Conservation (phyloP, 2,113 vertebrate species). For the Rhinopomastus cyanomelas region DNA sequence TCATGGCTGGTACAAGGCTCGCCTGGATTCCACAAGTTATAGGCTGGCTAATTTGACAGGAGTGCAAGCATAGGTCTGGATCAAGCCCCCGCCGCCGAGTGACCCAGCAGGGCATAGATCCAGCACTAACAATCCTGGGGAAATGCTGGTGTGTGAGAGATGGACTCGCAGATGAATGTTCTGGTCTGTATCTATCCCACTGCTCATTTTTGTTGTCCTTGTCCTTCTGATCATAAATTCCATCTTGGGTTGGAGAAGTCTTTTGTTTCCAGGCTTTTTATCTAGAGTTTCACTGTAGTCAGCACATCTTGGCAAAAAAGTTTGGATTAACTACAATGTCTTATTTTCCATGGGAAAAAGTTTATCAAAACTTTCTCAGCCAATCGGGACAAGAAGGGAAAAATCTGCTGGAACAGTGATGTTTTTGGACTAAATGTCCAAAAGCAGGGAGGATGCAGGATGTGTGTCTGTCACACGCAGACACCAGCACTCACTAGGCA, state of each 20-base stretch:
- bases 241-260: not conserved
- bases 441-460: not conserved
- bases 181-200: not conserved
- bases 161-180: not conserved
- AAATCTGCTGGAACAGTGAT: not conserved
- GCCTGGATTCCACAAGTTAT: not conserved
- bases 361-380: not conserved
- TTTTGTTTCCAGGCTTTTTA: not conserved
- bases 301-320: not conserved
- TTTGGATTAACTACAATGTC: not conserved
- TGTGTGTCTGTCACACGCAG: not conserved
- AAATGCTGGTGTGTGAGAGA: not conserved
- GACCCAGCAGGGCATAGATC: not conserved
- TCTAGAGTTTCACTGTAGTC: not conserved
- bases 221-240: not conserved
- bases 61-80: not conserved
- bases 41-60: not conserved
- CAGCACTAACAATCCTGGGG: not conserved
- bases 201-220: not conserved
- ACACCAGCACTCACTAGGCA: not conserved
- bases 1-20: accelerated
- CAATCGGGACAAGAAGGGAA: accelerated
- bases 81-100: accelerated
- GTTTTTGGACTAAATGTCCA: not conserved
- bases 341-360: not conserved